Percentiles rank a stretch among this genome's conserved stretches.
phyloP scores from a whole-genome alignment of 2,797 vertebrate species.

The Dendrocincla fuliginosa region DNA sequence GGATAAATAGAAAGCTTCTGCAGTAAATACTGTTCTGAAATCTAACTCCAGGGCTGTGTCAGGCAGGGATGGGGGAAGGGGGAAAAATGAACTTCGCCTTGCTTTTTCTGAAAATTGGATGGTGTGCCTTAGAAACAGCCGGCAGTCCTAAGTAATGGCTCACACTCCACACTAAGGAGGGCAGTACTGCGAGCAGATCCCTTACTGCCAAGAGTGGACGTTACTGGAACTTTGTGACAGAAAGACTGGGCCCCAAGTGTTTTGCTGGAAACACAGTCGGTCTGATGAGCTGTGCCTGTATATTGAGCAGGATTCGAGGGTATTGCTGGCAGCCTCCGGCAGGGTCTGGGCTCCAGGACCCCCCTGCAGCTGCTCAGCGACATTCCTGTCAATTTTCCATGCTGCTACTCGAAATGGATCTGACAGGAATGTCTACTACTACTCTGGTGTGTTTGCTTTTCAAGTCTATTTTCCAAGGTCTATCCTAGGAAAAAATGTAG shows the following conservation, averaged over 20 bases:
- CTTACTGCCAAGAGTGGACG: background rate
- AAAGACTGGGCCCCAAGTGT: background rate
- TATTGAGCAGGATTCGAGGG: background rate
- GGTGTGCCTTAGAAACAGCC: background rate
- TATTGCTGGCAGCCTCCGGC: background rate
- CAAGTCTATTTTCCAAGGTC: conserved; percentile 19
- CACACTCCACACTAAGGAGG: background rate
- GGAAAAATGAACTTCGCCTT: conserved; percentile 26
- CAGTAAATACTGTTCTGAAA: conserved; percentile 44
- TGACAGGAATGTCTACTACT: conserved; percentile 39
- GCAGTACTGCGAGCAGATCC: background rate
- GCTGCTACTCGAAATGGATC: conserved; percentile 13
- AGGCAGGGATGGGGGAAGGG: background rate
- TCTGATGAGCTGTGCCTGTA: conserved; percentile 15
- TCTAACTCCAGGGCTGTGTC: background rate
- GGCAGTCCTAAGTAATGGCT: background rate
- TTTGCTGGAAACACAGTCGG: background rate
- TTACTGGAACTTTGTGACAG: conserved; percentile 21
- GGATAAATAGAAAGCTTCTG: conserved; percentile 38
- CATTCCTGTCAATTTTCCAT: conserved; percentile 48
- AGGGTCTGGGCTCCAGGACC: background rate
- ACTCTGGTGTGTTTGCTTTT: conserved; percentile 27
- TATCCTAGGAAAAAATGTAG: conserved; percentile 29
- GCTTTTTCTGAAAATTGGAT: conserved; percentile 12
- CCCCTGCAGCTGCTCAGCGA: conserved; percentile 31